phyloP scores from a whole-genome alignment of 2,888 invertebrate genomes.

The Meandrusa payeni region DNA sequence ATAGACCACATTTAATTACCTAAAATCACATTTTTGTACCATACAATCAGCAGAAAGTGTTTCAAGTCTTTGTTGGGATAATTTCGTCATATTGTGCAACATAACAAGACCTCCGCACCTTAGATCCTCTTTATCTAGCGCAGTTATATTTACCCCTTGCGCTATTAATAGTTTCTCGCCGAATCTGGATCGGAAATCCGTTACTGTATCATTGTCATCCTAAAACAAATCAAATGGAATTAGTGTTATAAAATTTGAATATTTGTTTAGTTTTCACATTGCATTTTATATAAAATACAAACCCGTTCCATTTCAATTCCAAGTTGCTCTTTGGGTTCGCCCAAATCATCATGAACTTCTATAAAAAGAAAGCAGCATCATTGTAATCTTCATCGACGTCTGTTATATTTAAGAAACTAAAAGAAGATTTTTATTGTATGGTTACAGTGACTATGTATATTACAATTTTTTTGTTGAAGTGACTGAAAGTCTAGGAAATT shows the following conservation, averaged over 20 bases:
- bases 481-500: no score
- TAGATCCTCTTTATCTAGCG: constrained; percentile 86
- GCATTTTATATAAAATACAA: constrained; percentile 29
- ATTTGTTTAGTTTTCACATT: background rate
- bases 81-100: constrained; percentile 83
- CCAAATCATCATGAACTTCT: constrained; percentile 87
- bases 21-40: constrained; percentile 88
- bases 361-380: constrained; percentile 82
- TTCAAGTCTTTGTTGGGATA: constrained; percentile 78
- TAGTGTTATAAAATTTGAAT: no score
- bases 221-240: constrained; percentile 35
- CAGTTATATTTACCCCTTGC: constrained; percentile 87
- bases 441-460: no score
- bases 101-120: constrained; percentile 87
- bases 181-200: constrained; percentile 87
- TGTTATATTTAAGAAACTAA: constrained; percentile 56
- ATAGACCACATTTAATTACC: no score
- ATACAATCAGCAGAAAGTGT: constrained; percentile 85
- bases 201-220: constrained; percentile 87
- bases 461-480: no score
- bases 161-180: constrained; percentile 82
- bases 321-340: constrained; percentile 87
- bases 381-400: constrained; percentile 67
- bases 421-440: constrained; percentile 26
- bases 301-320: constrained; percentile 87